Conservation (phyloP, 2,888 invertebrate species). For the Dynastes grantii region DNA sequence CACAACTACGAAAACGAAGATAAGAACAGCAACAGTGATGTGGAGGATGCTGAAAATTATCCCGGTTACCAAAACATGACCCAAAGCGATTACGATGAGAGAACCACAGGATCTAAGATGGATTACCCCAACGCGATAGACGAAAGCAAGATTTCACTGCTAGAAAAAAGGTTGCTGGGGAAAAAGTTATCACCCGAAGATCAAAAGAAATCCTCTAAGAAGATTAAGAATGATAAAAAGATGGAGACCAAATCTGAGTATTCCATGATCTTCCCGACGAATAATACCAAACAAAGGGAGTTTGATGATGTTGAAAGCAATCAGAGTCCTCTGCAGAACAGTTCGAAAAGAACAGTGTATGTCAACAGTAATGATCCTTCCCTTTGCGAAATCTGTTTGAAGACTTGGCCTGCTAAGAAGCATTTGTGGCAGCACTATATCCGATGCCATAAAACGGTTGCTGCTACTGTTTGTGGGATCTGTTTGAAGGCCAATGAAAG, state of each 20-base stretch:
- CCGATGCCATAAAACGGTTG: slow-evolving; percentile 74
- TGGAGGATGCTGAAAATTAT: slow-evolving; percentile 50
- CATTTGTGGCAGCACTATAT: slow-evolving; percentile 76
- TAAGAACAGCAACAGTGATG: slow-evolving; percentile 54
- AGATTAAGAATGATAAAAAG: slow-evolving; percentile 45
- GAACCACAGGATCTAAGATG: slow-evolving; percentile 38
- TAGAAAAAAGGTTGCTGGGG: slow-evolving; percentile 66
- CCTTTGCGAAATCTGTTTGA: slow-evolving; percentile 74
- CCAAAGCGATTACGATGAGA: slow-evolving; percentile 47
- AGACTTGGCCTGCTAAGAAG: slow-evolving; percentile 76
- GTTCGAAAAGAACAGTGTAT: slow-evolving; percentile 72
- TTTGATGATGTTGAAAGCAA: slow-evolving; percentile 54
- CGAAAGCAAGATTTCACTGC: slow-evolving; percentile 62
- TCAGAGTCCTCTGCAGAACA: slow-evolving; percentile 60
- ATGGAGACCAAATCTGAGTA: slow-evolving; percentile 33
- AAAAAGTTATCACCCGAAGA: slow-evolving; percentile 46
- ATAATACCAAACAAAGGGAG: slow-evolving; percentile 48
- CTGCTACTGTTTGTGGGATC: slow-evolving; percentile 76
- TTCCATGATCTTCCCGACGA: not conserved
- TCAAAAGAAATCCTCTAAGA: slow-evolving; percentile 42
- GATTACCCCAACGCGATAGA: slow-evolving; percentile 43
- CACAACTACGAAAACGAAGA: slow-evolving; percentile 54
- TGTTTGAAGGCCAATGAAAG: slow-evolving; percentile 73
- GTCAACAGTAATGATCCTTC: slow-evolving; percentile 71
- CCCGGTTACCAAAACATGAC: slow-evolving; percentile 31